These are phyloP conservation scores for Ramphastos sulfuratus DNA, from an alignment of 2,113 vertebrate species.

Conservation along the genomic window DNA sequence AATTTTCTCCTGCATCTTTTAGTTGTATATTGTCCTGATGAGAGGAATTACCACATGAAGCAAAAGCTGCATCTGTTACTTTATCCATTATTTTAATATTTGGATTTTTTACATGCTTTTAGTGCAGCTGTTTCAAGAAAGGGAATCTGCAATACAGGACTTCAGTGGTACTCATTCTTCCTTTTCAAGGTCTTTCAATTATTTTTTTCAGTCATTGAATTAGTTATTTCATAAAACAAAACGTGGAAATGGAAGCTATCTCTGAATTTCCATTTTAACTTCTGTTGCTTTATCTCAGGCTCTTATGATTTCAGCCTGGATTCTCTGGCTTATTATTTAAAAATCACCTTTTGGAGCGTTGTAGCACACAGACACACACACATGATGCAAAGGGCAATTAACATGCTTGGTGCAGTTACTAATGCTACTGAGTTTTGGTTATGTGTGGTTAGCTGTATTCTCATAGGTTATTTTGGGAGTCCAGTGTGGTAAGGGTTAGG, in stretches of 20 bases:
- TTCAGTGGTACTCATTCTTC: neutral
- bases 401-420: neutral
- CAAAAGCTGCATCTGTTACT: neutral
- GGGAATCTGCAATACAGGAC: neutral
- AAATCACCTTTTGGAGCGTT: neutral
- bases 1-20: neutral
- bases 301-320: neutral
- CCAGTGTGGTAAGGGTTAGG: neutral
- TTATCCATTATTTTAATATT: neutral
- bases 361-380: too few relatives aligned
- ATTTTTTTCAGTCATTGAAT: neutral
- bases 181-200: neutral
- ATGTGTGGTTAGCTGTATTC: slow-evolving; percentile 17
- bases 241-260: neutral
- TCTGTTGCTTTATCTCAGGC: neutral
- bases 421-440: neutral
- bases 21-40: neutral
- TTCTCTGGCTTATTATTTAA: slow-evolving; percentile 32
- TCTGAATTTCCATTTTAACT: slow-evolving; percentile 23
- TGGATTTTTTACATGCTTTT: neutral
- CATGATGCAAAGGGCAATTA: neutral
- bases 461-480: neutral
- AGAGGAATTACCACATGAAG: neutral
- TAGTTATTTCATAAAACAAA: neutral
- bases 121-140: neutral